Base-by-base conservation (phyloP, 2,888 invertebrate genomes). In the Macaria notata region DNA sequence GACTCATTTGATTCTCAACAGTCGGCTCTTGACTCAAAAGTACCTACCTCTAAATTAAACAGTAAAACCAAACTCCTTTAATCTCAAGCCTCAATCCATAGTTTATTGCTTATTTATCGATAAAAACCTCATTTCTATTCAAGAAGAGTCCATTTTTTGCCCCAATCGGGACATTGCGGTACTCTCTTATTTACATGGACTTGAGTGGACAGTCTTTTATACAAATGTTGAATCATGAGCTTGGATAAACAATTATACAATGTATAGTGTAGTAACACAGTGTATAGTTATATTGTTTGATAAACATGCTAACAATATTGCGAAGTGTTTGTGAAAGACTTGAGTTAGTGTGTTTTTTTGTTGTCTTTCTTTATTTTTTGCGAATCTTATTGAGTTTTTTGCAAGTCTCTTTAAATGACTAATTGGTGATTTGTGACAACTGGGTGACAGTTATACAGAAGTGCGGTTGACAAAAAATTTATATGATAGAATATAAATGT, bases 221-320 rank as follows among this genome's bases (percentile, higher is more conserved):
- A 36, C 33, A 46, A 33, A 58, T 59, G 54, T 54, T 54, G 51
- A 54, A 54, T 45, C 50, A 54, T 19, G 50, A 50, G 46, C 43
- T 19, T 50, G 33, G 31, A 44, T 44, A 50, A 44, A 45, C 50
- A 50, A 50, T 50, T 51, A 33, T 50, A 46, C 43, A 54, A 42
- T 49, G 48, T 61, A 55, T 62, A 74, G 4, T 36, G 3, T 36
- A 36, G 33, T 36, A 41, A 41, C 2, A 19, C 19, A 19, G 2
- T 1, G 19, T 19, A 19, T 19, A 19, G 36, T 38, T 38, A 8
- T 74, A 79, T 83, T 83, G 81, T 82, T 79, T 78, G 72, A 8
- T 78, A 70, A 54, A 75, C 76, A 78, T 66, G 72, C 76, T 75
- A 84, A 86, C 79, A 83, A 75, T 71, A 63, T 57, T 7, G 49